A percentile compares a stretch with the other conserved stretches of the same genome.
Conservation (phyloP, 2,113 vertebrate genomes). For the Tetrao urogallus region DNA sequence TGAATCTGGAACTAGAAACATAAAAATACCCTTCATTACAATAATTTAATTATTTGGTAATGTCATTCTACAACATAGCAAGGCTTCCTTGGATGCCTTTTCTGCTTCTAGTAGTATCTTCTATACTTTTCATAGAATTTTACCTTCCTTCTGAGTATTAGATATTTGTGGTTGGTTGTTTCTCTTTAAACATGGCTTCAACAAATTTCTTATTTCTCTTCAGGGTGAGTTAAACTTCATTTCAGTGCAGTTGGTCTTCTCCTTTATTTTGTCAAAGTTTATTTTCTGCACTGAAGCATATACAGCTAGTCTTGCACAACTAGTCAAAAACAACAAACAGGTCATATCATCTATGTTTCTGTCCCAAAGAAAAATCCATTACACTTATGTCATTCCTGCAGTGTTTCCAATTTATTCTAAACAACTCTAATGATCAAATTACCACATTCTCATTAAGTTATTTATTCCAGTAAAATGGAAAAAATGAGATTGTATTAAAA, state of each 20-base stretch:
- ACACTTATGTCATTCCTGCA: not conserved
- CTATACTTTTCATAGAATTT: not conserved
- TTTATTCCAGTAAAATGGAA: not conserved
- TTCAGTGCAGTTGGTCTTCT: not conserved
- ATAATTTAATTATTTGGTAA: not conserved
- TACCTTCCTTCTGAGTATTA: not conserved
- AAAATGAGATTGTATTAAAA: not conserved
- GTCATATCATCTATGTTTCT: not conserved
- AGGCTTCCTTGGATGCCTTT: not conserved
- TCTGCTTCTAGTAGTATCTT: not conserved
- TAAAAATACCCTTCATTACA: not conserved
- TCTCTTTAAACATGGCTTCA: not conserved
- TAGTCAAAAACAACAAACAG: slow-evolving; percentile 34
- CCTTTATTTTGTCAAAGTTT: not conserved
- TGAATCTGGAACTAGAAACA: slow-evolving; percentile 19
- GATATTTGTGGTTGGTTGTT: not conserved
- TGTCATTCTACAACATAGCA: not conserved
- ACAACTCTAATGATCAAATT: not conserved
- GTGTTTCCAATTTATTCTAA: slow-evolving; percentile 8
- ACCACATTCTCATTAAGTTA: not conserved
- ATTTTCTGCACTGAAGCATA: not conserved
- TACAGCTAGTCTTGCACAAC: not conserved
- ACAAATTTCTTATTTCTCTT: not conserved
- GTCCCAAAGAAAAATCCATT: slow-evolving; percentile 15
- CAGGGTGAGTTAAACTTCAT: not conserved